Evolutionary conservation across 2,888 invertebrate species (phyloP), one percentile per base, ranked within the genome.

Genomic region (Lithophane socia): DNA sequence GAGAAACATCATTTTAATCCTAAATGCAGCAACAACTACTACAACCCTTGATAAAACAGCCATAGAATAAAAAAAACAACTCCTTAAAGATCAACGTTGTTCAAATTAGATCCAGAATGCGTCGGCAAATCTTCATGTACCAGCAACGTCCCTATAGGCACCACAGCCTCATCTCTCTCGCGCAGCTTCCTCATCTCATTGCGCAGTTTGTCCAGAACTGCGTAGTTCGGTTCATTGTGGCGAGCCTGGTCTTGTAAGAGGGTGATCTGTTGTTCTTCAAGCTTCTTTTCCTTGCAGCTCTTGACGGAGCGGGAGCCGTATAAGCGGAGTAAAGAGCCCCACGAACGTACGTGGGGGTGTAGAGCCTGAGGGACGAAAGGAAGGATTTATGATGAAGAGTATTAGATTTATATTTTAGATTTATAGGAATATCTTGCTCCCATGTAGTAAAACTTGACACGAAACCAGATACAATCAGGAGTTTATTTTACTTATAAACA

Each of bases 241-340:
- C 98, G 98, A 7, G 99, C 99, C 94, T 98, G 98, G 91, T 98
- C 96, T 76, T 96, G 96, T n/a, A 99, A 95, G 56, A 98, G 97
- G 0, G 99, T 99, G 75, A 99, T 99, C 96, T 99, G 98, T 92
- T 99, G 99, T 90, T 99, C 99, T 90, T 99, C 98, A 87, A 98
- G 97, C 94, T 99, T 99, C 95, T 98, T 99, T 94, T 99, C 99
- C 92, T 99, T 99, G 91, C 99, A 98, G 80, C 98, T 98, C 94
- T 99, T 99, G 29, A 99, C 98, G 8, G 99, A 99, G 60, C 98
- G 98, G 89, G 98, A 99, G 73, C 99, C 99, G 94, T 99, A 99
- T 54, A 99, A 97, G 0, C 99, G 97, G 16, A 99, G 96, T 65
- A 99, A 97, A 0, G 99, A 99, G 73, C 99, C 99, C 99, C 99